These are phyloP conservation scores for Drosophila ironensis DNA, from an alignment of 1,140 invertebrate species.

Conservation along the genomic window DNA sequence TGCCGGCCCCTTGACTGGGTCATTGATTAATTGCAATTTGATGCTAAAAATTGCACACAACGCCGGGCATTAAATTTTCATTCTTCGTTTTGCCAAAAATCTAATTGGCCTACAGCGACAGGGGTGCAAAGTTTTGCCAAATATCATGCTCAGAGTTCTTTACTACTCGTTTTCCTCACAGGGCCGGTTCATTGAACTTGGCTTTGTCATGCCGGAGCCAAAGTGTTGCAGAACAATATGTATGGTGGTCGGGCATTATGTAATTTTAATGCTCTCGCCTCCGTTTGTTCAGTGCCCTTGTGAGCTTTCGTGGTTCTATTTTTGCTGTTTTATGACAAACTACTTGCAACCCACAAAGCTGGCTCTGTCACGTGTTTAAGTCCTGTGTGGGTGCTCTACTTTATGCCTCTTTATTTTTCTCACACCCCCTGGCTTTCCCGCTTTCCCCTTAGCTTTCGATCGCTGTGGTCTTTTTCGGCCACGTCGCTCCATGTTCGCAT, in stretches of 20 bases:
- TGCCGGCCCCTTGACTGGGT: slow-evolving; percentile 31
- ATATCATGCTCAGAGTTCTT: neutral
- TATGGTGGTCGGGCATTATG: slow-evolving; percentile 21
- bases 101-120: slow-evolving; percentile 4
- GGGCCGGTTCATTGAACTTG: slow-evolving; percentile 25
- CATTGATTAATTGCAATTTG: slow-evolving; percentile 74
- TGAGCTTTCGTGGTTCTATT: neutral
- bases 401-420: slow-evolving; percentile 5
- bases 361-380: slow-evolving; percentile 28
- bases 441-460: neutral
- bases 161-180: neutral
- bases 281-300: neutral
- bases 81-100: slow-evolving; percentile 25
- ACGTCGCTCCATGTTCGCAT: slow-evolving; percentile 50
- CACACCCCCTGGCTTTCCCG: neutral
- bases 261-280: slow-evolving; percentile 34
- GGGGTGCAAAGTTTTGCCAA: slow-evolving; percentile 22
- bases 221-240: slow-evolving; percentile 31
- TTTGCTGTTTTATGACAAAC: slow-evolving; percentile 39
- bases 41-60: slow-evolving; percentile 70
- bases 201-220: neutral
- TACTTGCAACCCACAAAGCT: slow-evolving; percentile 30
- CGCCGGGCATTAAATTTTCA: slow-evolving; percentile 43
- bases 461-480: slow-evolving; percentile 24
- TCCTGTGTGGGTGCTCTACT: slow-evolving; percentile 24